phyloP scores from a whole-genome alignment of 2,113 vertebrate species.

The Labeo rohita region DNA sequence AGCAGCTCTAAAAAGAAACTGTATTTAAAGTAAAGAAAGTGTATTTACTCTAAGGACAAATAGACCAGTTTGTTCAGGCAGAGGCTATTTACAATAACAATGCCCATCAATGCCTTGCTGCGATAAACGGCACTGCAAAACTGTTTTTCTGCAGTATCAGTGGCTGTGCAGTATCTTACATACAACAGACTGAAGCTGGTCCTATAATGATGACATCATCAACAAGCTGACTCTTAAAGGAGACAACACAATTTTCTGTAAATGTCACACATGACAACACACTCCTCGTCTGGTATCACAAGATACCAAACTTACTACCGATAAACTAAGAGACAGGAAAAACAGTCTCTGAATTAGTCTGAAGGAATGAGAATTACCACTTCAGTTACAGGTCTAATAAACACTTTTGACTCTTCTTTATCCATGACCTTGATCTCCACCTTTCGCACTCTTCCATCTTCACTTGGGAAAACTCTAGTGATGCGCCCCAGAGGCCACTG shows the following conservation, averaged over 20 bases:
- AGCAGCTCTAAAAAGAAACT: too few species aligned
- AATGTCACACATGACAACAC: neutral
- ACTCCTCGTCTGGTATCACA: neutral
- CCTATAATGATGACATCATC: neutral
- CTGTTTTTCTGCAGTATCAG: too few species aligned
- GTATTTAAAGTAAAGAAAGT: too few species aligned
- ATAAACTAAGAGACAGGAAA: neutral
- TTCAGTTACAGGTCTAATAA: neutral
- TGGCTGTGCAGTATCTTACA: too few species aligned
- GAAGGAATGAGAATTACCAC: neutral
- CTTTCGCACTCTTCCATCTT: conserved; percentile 26
- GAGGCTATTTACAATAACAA: too few species aligned
- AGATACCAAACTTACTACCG: neutral
- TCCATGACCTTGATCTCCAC: conserved; percentile 14
- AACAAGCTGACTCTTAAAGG: neutral
- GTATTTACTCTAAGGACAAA: too few species aligned
- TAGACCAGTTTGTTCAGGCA: too few species aligned
- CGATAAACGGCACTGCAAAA: too few species aligned
- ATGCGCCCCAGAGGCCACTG: conserved; percentile 21
- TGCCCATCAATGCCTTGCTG: too few species aligned
- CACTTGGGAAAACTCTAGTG: conserved; percentile 25
- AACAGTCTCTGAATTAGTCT: neutral
- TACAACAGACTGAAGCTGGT: neutral
- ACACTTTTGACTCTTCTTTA: neutral
- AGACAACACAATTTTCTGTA: neutral